Evolutionary conservation across 2,797 vertebrate species (phyloP).

Genomic region (Anguilla marmorata): DNA sequence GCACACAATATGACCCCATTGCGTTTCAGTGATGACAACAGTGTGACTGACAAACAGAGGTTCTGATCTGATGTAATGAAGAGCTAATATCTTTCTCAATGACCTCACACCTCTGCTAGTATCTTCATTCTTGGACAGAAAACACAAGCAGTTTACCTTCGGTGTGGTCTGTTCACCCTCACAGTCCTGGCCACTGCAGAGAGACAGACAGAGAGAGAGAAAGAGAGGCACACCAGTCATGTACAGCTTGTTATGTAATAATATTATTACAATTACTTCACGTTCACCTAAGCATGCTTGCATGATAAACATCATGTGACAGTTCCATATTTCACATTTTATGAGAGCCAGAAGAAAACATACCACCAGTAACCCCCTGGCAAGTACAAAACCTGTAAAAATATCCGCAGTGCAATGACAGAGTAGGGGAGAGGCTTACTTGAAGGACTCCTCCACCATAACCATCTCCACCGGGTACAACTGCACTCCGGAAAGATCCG

Average conservation of each 20-base stretch:
- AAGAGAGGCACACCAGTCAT: constrained; percentile 34
- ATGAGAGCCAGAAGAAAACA: not conserved
- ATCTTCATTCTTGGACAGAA: not conserved
- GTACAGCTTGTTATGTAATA: not conserved
- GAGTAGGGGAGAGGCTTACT: constrained; percentile 67
- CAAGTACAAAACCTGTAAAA: not conserved
- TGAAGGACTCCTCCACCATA: constrained; percentile 70
- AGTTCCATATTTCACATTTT: not conserved
- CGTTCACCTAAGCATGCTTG: not conserved
- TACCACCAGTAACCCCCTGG: not conserved
- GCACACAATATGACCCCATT: not conserved
- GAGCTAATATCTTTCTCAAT: not conserved
- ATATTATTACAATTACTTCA: not conserved
- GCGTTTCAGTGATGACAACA: not conserved
- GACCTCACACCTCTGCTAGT: not conserved
- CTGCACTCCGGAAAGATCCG: constrained; percentile 70
- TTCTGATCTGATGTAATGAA: not conserved
- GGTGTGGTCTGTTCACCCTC: constrained; percentile 70
- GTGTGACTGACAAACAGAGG: not conserved
- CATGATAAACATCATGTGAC: not conserved
- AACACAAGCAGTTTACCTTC: constrained; percentile 67
- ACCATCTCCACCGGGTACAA: constrained; percentile 76
- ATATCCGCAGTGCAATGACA: constrained; percentile 22
- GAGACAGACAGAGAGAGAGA: constrained; percentile 38
- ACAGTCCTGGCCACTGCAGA: constrained; percentile 76